Evolutionary conservation across 1,140 invertebrate species (phyloP).

Genomic region (Heliconius hermathena): DNA sequence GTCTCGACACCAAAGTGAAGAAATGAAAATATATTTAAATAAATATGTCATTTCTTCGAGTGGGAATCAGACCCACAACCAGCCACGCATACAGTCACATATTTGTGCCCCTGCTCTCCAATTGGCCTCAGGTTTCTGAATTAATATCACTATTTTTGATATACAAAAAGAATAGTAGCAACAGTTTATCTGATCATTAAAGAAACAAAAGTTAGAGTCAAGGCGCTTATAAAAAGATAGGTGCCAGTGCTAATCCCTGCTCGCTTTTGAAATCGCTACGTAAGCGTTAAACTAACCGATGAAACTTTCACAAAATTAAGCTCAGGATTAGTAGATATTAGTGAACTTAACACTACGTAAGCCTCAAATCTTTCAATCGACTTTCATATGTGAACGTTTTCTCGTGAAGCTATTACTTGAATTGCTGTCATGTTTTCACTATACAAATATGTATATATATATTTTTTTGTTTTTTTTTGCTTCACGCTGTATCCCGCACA

Average conservation of each 20-base stretch:
- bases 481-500: no score
- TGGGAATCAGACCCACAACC: no score
- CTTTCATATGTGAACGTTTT: conserved; percentile 26
- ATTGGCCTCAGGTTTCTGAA: not conserved
- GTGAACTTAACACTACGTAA: conserved; percentile 47
- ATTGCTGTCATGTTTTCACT: not conserved
- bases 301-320: conserved; percentile 50
- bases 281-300: conserved; percentile 35
- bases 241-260: conserved; percentile 24
- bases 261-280: conserved; percentile 24
- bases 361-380: conserved; percentile 51
- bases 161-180: not conserved
- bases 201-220: not conserved
- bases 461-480: no score
- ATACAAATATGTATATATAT: not conserved
- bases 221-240: conserved; percentile 12
- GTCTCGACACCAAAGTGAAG: no score
- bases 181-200: conserved; percentile 1
- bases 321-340: conserved; percentile 50
- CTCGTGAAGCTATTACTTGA: not conserved
- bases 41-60: no score
- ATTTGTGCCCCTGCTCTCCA: no score
- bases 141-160: not conserved
- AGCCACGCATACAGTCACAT: no score
- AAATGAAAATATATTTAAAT: no score